These are phyloP conservation scores for Amphiduros pacificus DNA, from an alignment of 2,888 invertebrate genomes.

Conservation along the genomic window DNA sequence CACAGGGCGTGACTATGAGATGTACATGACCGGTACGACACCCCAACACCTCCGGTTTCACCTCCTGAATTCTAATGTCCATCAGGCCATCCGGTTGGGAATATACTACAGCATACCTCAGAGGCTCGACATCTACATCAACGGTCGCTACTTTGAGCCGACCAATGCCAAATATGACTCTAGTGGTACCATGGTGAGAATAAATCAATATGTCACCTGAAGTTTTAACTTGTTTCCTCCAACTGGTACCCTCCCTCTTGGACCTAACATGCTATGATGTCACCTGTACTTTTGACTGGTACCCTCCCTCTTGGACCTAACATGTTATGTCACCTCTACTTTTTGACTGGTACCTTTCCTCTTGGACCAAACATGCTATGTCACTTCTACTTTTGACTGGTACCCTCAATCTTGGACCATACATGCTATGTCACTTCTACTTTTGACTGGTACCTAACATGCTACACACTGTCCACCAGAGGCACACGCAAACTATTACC, in stretches of 20 bases:
- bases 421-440: no score
- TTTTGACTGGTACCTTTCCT: not conserved
- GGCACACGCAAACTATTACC: no score
- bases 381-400: not conserved
- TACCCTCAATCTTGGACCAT: not conserved
- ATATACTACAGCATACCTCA: constrained; percentile 39
- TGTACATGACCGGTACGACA: constrained; percentile 42
- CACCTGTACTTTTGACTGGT: no score
- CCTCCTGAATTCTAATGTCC: constrained; percentile 38
- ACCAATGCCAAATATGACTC: not conserved
- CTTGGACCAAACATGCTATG: not conserved
- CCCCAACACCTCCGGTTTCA: constrained; percentile 43
- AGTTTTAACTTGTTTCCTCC: no score
- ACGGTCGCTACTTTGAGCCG: constrained; percentile 7
- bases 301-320: no score
- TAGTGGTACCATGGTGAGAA: constrained; percentile 23
- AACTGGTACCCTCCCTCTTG: no score
- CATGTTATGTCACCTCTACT: not conserved
- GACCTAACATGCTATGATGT: no score
- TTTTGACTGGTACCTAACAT: no score
- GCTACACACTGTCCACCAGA: no score
- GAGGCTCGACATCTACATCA: constrained; percentile 36
- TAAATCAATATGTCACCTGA: no score
- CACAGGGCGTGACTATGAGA: not conserved
- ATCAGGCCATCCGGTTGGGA: constrained; percentile 38